phyloP scores from a whole-genome alignment of 2,113 vertebrate genomes.

The Pogonocichla stellata region DNA sequence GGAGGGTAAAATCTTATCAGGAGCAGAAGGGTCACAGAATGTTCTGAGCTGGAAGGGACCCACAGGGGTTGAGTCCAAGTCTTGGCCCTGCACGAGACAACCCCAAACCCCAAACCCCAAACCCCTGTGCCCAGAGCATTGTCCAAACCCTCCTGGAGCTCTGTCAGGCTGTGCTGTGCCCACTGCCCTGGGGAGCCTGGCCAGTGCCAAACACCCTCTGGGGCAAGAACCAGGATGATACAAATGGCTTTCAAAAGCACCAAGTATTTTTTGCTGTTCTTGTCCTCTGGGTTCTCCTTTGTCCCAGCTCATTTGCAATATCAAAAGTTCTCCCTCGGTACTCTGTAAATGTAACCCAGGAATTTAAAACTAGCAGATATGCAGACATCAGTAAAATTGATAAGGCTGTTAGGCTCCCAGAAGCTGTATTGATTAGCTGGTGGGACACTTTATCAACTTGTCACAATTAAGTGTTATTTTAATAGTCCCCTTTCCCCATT shows the following conservation, averaged over 20 bases:
- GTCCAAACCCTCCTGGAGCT: not conserved
- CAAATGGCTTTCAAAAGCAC: not conserved
- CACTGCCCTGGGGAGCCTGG: not conserved
- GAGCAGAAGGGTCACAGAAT: not conserved
- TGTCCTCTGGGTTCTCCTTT: not conserved
- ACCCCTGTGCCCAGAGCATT: not conserved
- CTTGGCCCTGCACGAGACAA: not conserved
- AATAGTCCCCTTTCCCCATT: constrained; percentile 28
- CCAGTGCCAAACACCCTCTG: not conserved
- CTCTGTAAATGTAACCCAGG: not conserved
- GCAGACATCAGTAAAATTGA: not conserved
- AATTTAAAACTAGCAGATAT: not conserved
- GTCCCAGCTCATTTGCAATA: not conserved
- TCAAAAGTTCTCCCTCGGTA: not conserved
- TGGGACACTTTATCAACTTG: constrained; percentile 26
- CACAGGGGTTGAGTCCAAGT: not conserved
- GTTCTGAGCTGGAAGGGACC: not conserved
- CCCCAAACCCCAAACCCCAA: not conserved
- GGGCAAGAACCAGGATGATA: not conserved
- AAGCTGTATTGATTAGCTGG: constrained; percentile 36
- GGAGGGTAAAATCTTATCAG: not conserved
- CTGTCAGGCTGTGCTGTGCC: not conserved
- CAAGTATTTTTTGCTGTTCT: not conserved
- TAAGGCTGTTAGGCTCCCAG: constrained; percentile 1
- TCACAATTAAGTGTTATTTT: constrained; percentile 40